Percentiles rank a stretch among this genome's conserved stretches.
phyloP scores from a whole-genome alignment of 2,797 vertebrate genomes.

The Phalloptychus januarius region DNA sequence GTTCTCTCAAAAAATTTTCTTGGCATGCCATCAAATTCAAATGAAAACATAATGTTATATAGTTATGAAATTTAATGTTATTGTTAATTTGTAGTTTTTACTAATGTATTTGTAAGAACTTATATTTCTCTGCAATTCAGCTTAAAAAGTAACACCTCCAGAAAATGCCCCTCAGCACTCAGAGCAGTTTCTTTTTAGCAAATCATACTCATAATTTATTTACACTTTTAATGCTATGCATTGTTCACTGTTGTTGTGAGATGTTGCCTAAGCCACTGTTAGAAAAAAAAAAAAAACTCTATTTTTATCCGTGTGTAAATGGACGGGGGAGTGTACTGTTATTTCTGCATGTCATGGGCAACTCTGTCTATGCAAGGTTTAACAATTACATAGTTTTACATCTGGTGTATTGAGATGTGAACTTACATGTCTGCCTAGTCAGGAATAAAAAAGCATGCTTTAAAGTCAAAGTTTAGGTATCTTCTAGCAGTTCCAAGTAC shows the following conservation, averaged over 20 bases:
- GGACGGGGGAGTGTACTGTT: background rate
- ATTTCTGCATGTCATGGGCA: background rate
- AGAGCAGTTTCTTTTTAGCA: background rate
- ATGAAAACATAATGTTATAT: background rate
- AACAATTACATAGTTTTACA: background rate
- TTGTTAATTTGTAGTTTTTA: background rate
- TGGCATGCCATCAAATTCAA: background rate
- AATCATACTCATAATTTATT: background rate
- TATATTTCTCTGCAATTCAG: background rate
- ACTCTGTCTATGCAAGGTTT: background rate
- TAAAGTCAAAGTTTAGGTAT: background rate
- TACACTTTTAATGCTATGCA: background rate
- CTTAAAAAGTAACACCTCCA: background rate
- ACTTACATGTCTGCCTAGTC: background rate
- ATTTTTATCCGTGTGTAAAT: background rate
- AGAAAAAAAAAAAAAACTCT: background rate
- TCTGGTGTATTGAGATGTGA: background rate
- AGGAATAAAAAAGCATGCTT: background rate
- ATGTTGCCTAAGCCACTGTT: background rate
- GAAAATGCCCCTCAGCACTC: background rate
- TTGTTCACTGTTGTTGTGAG: background rate
- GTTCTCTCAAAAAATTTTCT: background rate
- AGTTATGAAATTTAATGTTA: background rate
- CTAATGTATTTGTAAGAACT: background rate
- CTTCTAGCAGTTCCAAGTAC: background rate